phyloP scores from a whole-genome alignment of 2,888 invertebrate genomes.

The Acronicta aceris region DNA sequence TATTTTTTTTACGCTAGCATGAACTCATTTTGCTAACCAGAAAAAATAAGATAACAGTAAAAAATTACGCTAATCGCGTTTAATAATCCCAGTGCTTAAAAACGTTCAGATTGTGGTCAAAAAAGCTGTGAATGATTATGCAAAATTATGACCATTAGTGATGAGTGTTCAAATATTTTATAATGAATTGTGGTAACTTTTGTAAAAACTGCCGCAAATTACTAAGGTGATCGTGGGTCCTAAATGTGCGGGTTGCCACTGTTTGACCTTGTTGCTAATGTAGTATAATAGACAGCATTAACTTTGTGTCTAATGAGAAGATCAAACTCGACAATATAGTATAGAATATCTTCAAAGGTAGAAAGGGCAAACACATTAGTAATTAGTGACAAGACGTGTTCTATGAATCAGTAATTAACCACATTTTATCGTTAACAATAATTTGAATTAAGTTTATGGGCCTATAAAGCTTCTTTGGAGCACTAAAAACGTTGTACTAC shows the following conservation, averaged over 20 bases:
- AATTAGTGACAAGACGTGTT: too few species aligned
- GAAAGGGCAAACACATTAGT: neutral
- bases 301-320: neutral
- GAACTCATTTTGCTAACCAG: neutral
- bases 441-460: too few species aligned
- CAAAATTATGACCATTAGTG: constrained; percentile 29
- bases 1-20: constrained; percentile 18
- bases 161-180: constrained; percentile 8
- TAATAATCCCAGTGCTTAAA: constrained; percentile 20
- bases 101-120: constrained; percentile 14
- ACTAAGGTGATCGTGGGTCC: constrained; percentile 20
- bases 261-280: constrained; percentile 53
- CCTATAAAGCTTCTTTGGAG: too few species aligned
- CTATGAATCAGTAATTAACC: too few species aligned
- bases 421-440: too few species aligned
- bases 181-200: constrained; percentile 12
- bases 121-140: constrained; percentile 15
- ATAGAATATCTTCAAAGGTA: neutral
- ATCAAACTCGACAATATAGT: neutral
- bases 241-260: constrained; percentile 33
- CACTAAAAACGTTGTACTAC: neutral
- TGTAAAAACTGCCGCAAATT: constrained; percentile 25
- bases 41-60: constrained; percentile 29
- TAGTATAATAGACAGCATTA: constrained; percentile 11
- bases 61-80: constrained; percentile 28